Base-by-base conservation (phyloP, 2,113 vertebrate species). In the Lasiurus borealis region DNA sequence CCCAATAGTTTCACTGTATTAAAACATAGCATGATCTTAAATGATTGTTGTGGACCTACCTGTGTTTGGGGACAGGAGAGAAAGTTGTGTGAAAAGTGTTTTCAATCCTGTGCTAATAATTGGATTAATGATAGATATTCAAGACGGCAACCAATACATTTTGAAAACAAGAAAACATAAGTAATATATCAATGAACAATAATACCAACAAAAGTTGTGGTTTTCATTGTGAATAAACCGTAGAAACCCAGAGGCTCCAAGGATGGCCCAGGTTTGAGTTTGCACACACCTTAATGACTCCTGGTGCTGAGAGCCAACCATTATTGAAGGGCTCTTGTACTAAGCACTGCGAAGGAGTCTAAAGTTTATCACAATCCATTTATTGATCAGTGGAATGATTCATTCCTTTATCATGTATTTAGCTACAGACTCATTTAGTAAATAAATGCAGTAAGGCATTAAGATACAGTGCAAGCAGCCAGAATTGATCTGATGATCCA, bases 351-450 rank as follows among this genome's bases (percentile, higher is more conserved):
- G 27, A 46, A 23, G 18, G 23, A n/a, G 40, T 7, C 31, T 77
- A 19, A 44, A 1, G 23, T 72, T 85, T 66, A 64, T 88, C 52
- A 81, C 5, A 80, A 10, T 48, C 46, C 44, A 18, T 46, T 57
- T 81, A 93, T 90, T 16, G 46, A 93, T 95, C 66, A 59, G 6
- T 59, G 71, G n/a, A 80, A 48, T 80, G 66, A 90, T 87, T 89
- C 12, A 59, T 72, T 57, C 46, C 36, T 84, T 93, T 92, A 54
- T 96, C 77, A 87, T 77, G 81, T 96, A 54, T 76, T 59, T 81
- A 48, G 48, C 16, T 73, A 23, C 16, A 69, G 66, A 54, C 34
- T 72, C 5, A 40, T 19, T 91, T n/a, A 73, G 46, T 57, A 81
- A 72, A 44, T 62, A 92, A 93, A 91, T 78, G 23, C 36, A 62